Evolutionary conservation across 2,888 invertebrate genomes (phyloP).

Genomic region (Athrips mouffetella): DNA sequence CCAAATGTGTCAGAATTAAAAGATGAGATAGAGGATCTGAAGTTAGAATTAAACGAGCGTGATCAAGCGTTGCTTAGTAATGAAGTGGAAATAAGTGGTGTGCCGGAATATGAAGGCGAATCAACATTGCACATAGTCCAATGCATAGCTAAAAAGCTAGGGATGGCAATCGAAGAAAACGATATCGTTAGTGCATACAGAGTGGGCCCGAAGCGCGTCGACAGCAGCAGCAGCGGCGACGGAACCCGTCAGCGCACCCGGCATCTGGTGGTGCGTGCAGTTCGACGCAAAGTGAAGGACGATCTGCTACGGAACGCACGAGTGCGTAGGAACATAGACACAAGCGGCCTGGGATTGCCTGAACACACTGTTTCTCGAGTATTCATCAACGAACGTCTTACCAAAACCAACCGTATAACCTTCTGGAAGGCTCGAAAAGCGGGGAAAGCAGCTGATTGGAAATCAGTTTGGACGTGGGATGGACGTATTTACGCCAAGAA

Average conservation of each 20-base stretch:
- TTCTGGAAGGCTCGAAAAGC: slow-evolving; percentile 10
- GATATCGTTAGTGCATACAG: slow-evolving; percentile 21
- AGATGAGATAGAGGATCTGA: background rate
- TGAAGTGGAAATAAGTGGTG: slow-evolving; percentile 19
- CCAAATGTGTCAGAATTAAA: too few species aligned
- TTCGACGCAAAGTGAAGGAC: slow-evolving; percentile 20
- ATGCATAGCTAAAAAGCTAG: slow-evolving; percentile 19
- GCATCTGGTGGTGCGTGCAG: slow-evolving; percentile 17
- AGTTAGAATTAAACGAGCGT: slow-evolving; percentile 14
- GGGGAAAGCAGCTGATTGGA: slow-evolving; percentile 8
- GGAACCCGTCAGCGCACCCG: slow-evolving; percentile 11
- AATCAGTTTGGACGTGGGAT: slow-evolving; percentile 12
- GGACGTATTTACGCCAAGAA: slow-evolving; percentile 10
- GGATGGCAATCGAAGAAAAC: slow-evolving; percentile 11
- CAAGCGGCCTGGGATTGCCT: slow-evolving; percentile 13
- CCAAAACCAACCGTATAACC: slow-evolving; percentile 8
- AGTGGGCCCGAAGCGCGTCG: slow-evolving; percentile 2
- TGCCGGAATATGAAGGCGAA: slow-evolving; percentile 18
- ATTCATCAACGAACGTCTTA: slow-evolving; percentile 14
- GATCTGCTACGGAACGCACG: slow-evolving; percentile 20
- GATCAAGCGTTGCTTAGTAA: slow-evolving; percentile 18
- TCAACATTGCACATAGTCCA: slow-evolving; percentile 14
- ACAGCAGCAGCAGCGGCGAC: background rate
- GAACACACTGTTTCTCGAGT: background rate
- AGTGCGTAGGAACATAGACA: slow-evolving; percentile 16